phyloP scores from a whole-genome alignment of 2,113 vertebrate genomes.

The Seriola dumerili region DNA sequence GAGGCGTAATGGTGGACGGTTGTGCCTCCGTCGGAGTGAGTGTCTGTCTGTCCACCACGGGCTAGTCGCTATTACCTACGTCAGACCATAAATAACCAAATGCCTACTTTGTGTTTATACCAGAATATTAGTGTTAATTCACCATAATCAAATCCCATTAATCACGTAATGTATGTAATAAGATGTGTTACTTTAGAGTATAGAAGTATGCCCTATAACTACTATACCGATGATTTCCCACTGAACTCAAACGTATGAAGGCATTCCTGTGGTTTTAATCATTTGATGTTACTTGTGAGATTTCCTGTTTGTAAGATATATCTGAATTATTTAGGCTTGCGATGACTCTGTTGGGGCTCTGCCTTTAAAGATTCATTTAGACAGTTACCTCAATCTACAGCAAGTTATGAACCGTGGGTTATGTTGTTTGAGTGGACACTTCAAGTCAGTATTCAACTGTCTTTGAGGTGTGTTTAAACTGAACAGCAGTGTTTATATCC shows the following conservation, averaged over 20 bases:
- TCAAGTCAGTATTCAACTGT: conserved; percentile 34
- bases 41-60: conserved; percentile 69
- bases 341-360: not conserved
- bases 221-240: not conserved
- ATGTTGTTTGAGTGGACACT: conserved; percentile 20
- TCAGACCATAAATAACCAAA: conserved; percentile 11
- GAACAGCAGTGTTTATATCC: conserved; percentile 33
- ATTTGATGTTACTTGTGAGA: not conserved
- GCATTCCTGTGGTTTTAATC: conserved; percentile 1
- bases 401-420: not conserved
- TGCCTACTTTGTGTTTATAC: conserved; percentile 45
- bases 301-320: not conserved
- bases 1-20: conserved; percentile 81
- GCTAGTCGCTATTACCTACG: conserved; percentile 55
- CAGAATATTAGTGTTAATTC: conserved; percentile 57
- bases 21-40: conserved; percentile 72
- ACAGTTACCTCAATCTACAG: not conserved
- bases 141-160: conserved; percentile 1
- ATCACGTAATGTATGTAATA: not conserved
- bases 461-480: conserved; percentile 39
- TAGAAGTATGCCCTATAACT: not conserved
- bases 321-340: not conserved
- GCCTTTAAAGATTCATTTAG: not conserved
- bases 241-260: conserved; percentile 1
- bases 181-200: not conserved